phyloP scores from a whole-genome alignment of 64 coral and sea anemone species.

The Orbicella faveolata region DNA sequence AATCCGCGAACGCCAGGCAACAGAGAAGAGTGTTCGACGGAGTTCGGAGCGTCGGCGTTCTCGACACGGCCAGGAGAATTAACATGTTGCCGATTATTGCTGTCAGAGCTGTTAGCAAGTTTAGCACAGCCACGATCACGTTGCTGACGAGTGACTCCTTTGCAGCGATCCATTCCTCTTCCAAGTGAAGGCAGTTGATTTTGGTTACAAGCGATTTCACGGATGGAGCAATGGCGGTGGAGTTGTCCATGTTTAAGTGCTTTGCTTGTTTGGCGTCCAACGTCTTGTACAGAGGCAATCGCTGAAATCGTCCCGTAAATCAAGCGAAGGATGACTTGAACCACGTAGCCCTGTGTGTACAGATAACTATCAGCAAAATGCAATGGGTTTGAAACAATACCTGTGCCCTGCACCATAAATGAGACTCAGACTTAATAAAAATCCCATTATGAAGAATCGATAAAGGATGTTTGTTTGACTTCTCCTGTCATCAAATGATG shows the following conservation, averaged over 20 bases:
- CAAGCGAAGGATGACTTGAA: no score
- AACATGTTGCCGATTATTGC: conserved; percentile 33
- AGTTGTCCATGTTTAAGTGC: neutral
- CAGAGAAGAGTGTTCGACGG: conserved; percentile 73
- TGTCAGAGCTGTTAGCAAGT: conserved; percentile 16
- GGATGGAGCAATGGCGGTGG: neutral
- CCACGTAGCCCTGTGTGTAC: no score
- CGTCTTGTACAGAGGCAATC: no score
- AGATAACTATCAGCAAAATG: no score
- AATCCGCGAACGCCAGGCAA: conserved; percentile 63
- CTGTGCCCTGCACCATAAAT: no score
- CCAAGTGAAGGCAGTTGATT: conserved; percentile 7
- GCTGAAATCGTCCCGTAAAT: no score
- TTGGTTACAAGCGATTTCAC: neutral
- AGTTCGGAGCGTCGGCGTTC: conserved; percentile 38
- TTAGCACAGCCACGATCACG: conserved; percentile 29
- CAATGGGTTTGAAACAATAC: no score
- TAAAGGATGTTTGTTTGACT: no score
- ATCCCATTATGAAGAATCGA: no score
- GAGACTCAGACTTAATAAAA: no score
- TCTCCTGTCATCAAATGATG: no score
- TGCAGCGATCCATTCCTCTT: conserved; percentile 1
- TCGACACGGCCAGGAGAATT: conserved; percentile 44
- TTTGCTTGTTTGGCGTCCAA: no score
- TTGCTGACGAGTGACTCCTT: conserved; percentile 3